Percentiles rank a stretch among this genome's conserved stretches.
These are phyloP conservation scores for Nudaria mundana DNA, from an alignment of 2,888 invertebrate genomes.

Conservation along the genomic window DNA sequence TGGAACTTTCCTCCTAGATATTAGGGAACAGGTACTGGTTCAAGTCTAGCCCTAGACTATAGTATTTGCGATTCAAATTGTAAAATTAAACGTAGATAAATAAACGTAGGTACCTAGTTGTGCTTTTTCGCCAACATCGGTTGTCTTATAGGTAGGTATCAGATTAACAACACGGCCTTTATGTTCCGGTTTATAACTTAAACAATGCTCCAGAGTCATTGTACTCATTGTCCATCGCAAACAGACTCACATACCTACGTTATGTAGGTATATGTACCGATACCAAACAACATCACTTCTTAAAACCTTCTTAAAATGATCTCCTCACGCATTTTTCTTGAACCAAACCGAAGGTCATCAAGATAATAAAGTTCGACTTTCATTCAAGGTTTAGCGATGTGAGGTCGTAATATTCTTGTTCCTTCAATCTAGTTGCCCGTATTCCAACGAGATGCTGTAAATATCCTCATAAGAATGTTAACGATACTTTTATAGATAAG, in stretches of 20 bases:
- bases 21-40: no score
- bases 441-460: conserved; percentile 5
- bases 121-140: no score
- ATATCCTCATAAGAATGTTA: background rate
- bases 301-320: conserved; percentile 19
- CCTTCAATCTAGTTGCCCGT: background rate
- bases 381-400: conserved; percentile 7
- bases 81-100: no score
- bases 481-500: background rate
- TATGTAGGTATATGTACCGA: no score
- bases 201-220: conserved; percentile 27
- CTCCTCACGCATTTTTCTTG: conserved; percentile 14
- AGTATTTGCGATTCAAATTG: no score
- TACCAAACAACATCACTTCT: conserved; percentile 17
- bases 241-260: conserved; percentile 24
- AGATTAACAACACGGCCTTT: no score
- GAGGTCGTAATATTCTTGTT: conserved; percentile 1
- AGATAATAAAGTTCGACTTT: conserved; percentile 8
- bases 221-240: conserved; percentile 24
- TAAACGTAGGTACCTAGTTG: no score
- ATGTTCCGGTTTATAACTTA: conserved; percentile 22
- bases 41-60: no score
- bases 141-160: no score
- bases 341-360: conserved; percentile 6
- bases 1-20: no score